These are phyloP conservation scores for Microplitis mediator DNA, from an alignment of 1,140 invertebrate genomes.

Conservation along the genomic window DNA sequence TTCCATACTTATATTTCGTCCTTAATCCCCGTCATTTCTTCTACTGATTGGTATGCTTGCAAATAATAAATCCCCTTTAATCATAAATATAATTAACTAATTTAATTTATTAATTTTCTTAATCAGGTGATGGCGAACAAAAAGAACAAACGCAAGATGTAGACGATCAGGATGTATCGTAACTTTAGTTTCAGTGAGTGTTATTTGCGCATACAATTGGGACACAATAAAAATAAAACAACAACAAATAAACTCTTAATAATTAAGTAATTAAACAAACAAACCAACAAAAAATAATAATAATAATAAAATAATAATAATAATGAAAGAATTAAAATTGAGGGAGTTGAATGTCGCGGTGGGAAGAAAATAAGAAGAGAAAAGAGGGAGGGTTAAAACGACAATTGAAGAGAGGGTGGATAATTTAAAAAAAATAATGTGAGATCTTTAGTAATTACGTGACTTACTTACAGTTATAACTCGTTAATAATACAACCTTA, in stretches of 20 bases:
- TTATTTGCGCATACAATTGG: constrained; percentile 61
- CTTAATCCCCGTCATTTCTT: background rate
- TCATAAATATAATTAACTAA: background rate
- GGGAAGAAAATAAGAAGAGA: constrained; percentile 25
- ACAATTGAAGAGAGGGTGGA: constrained; percentile 42
- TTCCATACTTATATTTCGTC: constrained; percentile 17
- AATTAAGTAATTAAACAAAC: constrained; percentile 62
- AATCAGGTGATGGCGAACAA: constrained; percentile 80
- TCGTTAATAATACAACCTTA: constrained; percentile 4
- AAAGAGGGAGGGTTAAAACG: constrained; percentile 29
- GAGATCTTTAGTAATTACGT: constrained; percentile 56
- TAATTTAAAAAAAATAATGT: constrained; percentile 32
- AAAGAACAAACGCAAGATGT: constrained; percentile 89
- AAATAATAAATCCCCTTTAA: background rate
- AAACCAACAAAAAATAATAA: constrained; percentile 49
- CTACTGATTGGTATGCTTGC: background rate
- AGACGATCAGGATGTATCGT: constrained; percentile 92
- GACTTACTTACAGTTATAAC: constrained; percentile 44
- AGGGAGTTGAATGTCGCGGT: constrained; percentile 42
- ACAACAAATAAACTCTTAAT: constrained; percentile 56
- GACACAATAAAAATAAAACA: constrained; percentile 49
- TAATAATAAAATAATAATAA: constrained; percentile 57
- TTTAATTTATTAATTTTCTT: constrained; percentile 21
- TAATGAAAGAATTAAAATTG: constrained; percentile 52
- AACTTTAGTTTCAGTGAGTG: constrained; percentile 68